Evolutionary conservation across 2,797 vertebrate genomes (phyloP).

Genomic region (Acanthurus lineatus): DNA sequence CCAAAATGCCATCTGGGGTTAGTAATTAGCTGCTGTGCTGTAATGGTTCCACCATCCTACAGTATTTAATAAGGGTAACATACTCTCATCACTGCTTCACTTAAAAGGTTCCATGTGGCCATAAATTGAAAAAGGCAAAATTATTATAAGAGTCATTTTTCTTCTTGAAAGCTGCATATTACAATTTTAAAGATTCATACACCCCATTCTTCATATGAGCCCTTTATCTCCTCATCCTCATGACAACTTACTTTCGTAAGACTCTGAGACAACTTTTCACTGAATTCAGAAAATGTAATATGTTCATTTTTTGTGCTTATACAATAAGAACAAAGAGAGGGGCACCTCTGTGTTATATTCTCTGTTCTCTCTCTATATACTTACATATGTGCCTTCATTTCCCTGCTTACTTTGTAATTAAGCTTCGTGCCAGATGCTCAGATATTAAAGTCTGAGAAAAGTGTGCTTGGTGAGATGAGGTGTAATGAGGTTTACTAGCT

Average conservation of each 20-base stretch:
- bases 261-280: conserved; percentile 22
- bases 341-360: neutral
- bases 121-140: conserved; percentile 21
- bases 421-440: neutral
- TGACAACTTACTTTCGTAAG: conserved; percentile 24
- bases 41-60: conserved; percentile 24
- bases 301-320: conserved; percentile 27
- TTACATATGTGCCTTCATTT: neutral
- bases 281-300: conserved; percentile 34
- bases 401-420: neutral
- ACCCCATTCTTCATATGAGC: conserved; percentile 40
- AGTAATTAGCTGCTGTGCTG: conserved; percentile 54
- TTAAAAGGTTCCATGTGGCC: conserved; percentile 32
- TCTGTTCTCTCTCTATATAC: neutral
- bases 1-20: conserved; percentile 45
- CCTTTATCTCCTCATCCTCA: conserved; percentile 54
- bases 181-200: conserved; percentile 58
- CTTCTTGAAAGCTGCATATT: conserved; percentile 56
- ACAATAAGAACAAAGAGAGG: conserved; percentile 8
- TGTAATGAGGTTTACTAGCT: neutral
- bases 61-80: conserved; percentile 52
- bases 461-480: conserved; percentile 4
- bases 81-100: conserved; percentile 18
- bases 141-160: conserved; percentile 54
- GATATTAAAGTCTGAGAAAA: conserved; percentile 13